Conservation (phyloP, 92 coral and sea anemone genomes). For the Blastomussa wellsi region DNA sequence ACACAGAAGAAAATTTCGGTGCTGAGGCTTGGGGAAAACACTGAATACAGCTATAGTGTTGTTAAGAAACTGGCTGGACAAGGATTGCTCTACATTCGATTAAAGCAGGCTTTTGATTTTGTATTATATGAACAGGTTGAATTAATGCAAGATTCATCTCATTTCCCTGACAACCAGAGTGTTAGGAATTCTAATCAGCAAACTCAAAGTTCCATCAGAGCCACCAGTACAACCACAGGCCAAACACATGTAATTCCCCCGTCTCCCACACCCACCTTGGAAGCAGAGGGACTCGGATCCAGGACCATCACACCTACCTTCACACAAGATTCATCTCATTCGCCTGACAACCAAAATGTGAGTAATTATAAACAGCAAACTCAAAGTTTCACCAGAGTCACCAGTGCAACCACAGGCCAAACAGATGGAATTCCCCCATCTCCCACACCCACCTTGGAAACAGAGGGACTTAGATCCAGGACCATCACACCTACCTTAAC, state of each 20-base stretch:
- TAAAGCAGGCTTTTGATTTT: slow-evolving; percentile 58
- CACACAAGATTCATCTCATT: too few relatives aligned
- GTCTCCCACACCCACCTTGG: too few relatives aligned
- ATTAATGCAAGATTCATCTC: too few relatives aligned
- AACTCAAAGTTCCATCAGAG: background rate
- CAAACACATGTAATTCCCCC: too few relatives aligned
- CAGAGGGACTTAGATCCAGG: background rate
- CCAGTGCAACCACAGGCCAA: background rate
- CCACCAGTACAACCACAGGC: background rate
- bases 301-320: too few relatives aligned
- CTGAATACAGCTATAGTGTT: slow-evolving; percentile 56
- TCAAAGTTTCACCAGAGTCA: background rate
- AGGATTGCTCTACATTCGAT: slow-evolving; percentile 60
- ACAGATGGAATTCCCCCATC: background rate
- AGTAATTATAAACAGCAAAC: background rate
- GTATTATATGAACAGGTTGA: slow-evolving; percentile 19
- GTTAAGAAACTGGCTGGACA: slow-evolving; percentile 65
- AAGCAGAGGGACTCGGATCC: too few relatives aligned
- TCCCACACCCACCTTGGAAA: background rate
- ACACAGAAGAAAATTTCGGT: slow-evolving; percentile 56
- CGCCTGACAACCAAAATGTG: background rate
- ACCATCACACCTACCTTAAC: background rate
- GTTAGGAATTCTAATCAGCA: background rate
- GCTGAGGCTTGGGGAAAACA: slow-evolving; percentile 35
- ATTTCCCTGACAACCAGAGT: too few relatives aligned